These are phyloP conservation scores for Sebastiscus tertius DNA, from an alignment of 2,797 vertebrate species.

Conservation along the genomic window DNA sequence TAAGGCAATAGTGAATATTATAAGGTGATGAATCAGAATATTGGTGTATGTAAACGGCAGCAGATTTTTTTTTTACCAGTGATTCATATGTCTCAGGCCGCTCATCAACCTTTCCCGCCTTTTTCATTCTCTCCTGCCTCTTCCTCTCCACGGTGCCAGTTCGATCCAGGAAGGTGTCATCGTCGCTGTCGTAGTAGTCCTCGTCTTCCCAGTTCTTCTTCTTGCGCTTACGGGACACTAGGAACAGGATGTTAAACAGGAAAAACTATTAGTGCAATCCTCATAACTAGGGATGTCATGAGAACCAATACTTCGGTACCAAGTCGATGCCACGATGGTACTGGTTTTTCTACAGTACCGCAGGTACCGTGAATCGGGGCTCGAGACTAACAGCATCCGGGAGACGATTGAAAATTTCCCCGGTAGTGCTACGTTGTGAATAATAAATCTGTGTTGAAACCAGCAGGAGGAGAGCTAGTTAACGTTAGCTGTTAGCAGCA, in stretches of 20 bases:
- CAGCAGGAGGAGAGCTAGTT: too few relatives aligned
- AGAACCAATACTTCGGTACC: too few relatives aligned
- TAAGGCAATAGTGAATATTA: neutral
- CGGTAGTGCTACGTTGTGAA: too few relatives aligned
- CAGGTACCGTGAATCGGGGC: too few relatives aligned
- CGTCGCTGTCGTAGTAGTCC: constrained; percentile 98
- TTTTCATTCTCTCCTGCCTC: constrained; percentile 93
- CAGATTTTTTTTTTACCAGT: constrained; percentile 79
- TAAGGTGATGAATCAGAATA: neutral
- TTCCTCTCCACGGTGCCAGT: constrained; percentile 96
- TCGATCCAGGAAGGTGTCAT: constrained; percentile 96
- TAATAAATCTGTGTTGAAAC: too few relatives aligned
- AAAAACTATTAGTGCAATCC: fast-evolving
- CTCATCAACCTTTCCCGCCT: constrained; percentile 94
- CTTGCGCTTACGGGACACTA: constrained; percentile 96
- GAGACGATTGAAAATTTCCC: too few relatives aligned
- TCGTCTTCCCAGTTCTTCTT: constrained; percentile 98
- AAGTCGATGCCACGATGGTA: too few relatives aligned
- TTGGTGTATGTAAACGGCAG: neutral
- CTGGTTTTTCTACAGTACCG: too few relatives aligned
- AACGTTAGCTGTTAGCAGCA: too few relatives aligned
- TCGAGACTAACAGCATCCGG: too few relatives aligned
- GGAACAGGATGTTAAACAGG: neutral
- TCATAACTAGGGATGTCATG: neutral
- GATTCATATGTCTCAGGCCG: constrained; percentile 92